A percentile compares a stretch with the other conserved stretches of the same genome.
phyloP scores from a whole-genome alignment of 1,140 invertebrate genomes.

The Charaxes varanes region DNA sequence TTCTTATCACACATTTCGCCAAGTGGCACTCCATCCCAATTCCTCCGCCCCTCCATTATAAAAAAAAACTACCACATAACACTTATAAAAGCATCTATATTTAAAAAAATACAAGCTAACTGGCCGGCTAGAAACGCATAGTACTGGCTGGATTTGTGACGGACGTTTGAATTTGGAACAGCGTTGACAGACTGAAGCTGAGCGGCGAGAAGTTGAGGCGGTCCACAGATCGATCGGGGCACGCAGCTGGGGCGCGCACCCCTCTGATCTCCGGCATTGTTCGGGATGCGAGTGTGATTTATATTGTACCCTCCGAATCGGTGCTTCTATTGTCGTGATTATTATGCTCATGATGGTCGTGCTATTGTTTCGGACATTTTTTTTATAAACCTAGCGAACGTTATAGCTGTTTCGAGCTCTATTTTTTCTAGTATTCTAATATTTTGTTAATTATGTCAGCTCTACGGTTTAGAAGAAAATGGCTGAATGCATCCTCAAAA shows the following conservation, averaged over 20 bases:
- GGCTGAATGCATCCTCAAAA: too few species aligned
- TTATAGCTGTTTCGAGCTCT: conserved; percentile 2
- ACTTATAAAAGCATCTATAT: conserved; percentile 6
- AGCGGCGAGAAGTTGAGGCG: conserved; percentile 59
- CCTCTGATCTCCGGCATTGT: conserved; percentile 66
- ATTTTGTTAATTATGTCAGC: too few species aligned
- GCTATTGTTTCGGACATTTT: too few species aligned
- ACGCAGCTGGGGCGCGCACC: conserved; percentile 71
- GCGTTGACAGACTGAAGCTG: conserved; percentile 53
- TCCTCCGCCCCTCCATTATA: conserved; percentile 62
- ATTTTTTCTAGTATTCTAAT: background rate
- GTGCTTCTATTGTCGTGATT: conserved; percentile 15
- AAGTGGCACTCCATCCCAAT: conserved; percentile 63
- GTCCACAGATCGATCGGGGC: conserved; percentile 64
- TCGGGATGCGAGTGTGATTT: conserved; percentile 61
- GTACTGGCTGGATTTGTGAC: conserved; percentile 21
- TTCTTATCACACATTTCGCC: too few species aligned
- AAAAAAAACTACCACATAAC: conserved; percentile 30
- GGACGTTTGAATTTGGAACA: conserved; percentile 45
- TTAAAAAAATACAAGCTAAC: conserved; percentile 10
- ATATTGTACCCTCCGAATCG: conserved; percentile 27
- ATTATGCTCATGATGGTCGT: conserved; percentile 14
- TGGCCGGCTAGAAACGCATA: conserved; percentile 21
- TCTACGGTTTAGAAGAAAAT: too few species aligned
- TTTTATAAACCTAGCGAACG: too few species aligned